These are phyloP conservation scores for Trichechus manatus DNA, from an alignment of 2,113 vertebrate genomes.

Conservation along the genomic window DNA sequence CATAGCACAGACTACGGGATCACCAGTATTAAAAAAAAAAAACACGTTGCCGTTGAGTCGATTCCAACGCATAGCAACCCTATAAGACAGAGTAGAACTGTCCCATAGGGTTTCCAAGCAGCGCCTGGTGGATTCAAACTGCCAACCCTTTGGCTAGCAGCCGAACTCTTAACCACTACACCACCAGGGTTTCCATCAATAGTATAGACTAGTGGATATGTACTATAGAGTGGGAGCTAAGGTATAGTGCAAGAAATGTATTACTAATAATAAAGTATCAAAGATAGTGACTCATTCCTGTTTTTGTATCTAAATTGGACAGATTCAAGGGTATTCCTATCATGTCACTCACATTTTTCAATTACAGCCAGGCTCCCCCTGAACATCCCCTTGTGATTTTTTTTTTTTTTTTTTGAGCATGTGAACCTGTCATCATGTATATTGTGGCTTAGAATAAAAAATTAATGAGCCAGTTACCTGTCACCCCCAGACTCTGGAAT, in stretches of 20 bases:
- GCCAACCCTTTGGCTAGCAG: too few species aligned
- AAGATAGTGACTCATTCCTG: background rate
- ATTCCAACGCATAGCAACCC: too few species aligned
- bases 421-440: background rate
- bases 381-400: background rate
- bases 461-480: background rate
- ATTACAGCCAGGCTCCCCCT: background rate
- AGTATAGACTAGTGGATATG: background rate
- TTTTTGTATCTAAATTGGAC: background rate
- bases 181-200: too few species aligned
- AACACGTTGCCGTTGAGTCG: too few species aligned
- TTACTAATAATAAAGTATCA: background rate
- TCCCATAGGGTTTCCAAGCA: too few species aligned
- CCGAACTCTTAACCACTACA: too few species aligned
- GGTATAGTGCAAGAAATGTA: background rate
- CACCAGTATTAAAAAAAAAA: background rate
- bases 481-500: background rate
- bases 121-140: too few species aligned
- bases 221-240: background rate
- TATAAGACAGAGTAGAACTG: too few species aligned
- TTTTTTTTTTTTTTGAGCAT: background rate
- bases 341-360: background rate
- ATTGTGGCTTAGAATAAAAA: slow-evolving; percentile 20
- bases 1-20: background rate
- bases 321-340: background rate